Percentiles rank a stretch among this genome's conserved stretches.
Conservation (phyloP, 2,797 vertebrate genomes). For the Podargus strigoides region DNA sequence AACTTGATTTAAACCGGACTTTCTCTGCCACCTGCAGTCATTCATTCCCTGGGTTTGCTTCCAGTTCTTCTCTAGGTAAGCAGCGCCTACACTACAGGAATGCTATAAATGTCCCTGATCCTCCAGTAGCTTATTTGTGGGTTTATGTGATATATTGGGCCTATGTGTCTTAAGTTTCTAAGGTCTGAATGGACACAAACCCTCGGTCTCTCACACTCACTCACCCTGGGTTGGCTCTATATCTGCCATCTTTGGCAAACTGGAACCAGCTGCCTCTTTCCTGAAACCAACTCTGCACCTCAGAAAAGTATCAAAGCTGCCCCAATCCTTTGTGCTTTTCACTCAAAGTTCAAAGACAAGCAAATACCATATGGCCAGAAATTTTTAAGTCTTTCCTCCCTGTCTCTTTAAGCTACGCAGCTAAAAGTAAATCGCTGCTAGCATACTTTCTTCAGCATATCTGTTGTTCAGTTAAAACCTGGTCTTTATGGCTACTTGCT, state of each 20-base stretch:
- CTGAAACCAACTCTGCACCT: neutral
- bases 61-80: neutral
- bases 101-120: neutral
- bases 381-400: neutral
- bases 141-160: neutral
- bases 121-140: neutral
- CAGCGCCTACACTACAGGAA: neutral
- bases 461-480: neutral
- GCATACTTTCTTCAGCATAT: neutral
- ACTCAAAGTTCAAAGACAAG: neutral
- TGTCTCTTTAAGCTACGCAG: neutral
- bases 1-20: neutral
- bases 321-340: neutral
- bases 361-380: fast-evolving
- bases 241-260: neutral
- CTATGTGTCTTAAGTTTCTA: neutral
- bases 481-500: neutral
- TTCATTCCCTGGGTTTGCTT: neutral
- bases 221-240: neutral
- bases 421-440: neutral
- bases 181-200: neutral
- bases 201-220: neutral
- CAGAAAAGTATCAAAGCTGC: neutral
- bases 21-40: neutral
- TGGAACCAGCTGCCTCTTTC: neutral